phyloP scores from a whole-genome alignment of 1,140 invertebrate species.

The Zaprionus vittiger region DNA sequence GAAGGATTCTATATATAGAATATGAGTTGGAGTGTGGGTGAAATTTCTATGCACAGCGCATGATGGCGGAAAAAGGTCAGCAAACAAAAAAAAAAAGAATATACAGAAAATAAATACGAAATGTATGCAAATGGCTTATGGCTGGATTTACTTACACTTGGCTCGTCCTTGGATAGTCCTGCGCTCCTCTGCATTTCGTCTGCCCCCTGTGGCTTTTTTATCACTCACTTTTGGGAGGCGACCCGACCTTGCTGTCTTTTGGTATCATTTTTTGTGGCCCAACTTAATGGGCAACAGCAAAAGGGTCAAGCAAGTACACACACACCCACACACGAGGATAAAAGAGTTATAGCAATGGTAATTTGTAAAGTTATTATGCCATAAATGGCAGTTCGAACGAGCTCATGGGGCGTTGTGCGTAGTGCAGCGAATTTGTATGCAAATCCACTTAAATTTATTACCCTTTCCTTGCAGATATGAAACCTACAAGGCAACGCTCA shows the following conservation, averaged over 20 bases:
- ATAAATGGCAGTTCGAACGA: conserved; percentile 26
- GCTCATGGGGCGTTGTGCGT: conserved; percentile 49
- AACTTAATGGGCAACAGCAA: conserved; percentile 48
- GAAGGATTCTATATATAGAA: conserved; percentile 15
- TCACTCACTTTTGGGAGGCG: conserved; percentile 46
- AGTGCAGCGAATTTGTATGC: conserved; percentile 60
- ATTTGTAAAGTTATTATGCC: conserved; percentile 71
- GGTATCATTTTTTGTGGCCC: conserved; percentile 37
- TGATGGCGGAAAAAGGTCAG: conserved; percentile 40
- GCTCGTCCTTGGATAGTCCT: conserved; percentile 22
- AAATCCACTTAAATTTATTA: conserved; percentile 54
- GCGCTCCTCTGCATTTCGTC: not conserved
- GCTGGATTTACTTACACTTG: conserved; percentile 73
- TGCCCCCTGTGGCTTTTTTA: conserved; percentile 49
- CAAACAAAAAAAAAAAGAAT: conserved; percentile 27
- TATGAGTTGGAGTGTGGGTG: conserved; percentile 2
- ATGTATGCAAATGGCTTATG: conserved; percentile 77
- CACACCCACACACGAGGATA: not conserved
- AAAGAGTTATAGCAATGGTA: conserved; percentile 58
- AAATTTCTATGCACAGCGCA: conserved; percentile 27
- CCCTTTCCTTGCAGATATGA: conserved; percentile 89
- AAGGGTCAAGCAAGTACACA: conserved; percentile 42
- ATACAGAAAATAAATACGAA: conserved; percentile 30
- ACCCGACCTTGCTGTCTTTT: conserved; percentile 13
- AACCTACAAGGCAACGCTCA: conserved; percentile 96